A percentile compares a stretch with the other conserved stretches of the same genome.
phyloP scores from a whole-genome alignment of 2,888 invertebrate genomes.

The Pseudoips prasinana region DNA sequence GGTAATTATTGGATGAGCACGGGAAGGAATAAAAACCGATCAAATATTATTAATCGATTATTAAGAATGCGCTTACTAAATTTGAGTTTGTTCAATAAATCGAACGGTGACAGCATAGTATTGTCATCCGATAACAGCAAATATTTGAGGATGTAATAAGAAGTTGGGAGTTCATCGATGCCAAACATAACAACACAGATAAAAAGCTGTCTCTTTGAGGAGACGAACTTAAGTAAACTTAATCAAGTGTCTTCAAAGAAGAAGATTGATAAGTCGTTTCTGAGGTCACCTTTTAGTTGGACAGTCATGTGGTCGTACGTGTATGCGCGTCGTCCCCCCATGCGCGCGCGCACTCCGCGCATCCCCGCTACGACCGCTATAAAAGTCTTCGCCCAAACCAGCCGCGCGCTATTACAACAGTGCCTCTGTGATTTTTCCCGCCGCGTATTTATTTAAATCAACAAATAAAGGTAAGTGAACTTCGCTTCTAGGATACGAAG shows the following conservation, averaged over 20 bases:
- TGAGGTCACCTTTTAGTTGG: conserved; percentile 40
- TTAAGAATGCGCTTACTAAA: too few species aligned
- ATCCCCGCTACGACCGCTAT: conserved; percentile 76
- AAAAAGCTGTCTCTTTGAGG: too few species aligned
- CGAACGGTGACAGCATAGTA: too few species aligned
- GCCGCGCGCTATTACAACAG: conserved; percentile 81
- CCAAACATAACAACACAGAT: too few species aligned
- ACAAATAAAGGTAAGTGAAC: conserved; percentile 71
- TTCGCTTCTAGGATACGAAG: conserved; percentile 42
- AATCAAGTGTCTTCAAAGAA: conserved; percentile 15
- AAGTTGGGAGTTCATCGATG: background rate
- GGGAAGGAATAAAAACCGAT: too few species aligned
- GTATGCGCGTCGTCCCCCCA: conserved; percentile 50
- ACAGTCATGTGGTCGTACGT: conserved; percentile 38
- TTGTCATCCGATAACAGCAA: too few species aligned
- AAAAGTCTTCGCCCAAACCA: conserved; percentile 71
- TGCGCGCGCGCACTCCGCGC: conserved; percentile 47
- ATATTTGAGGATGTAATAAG: too few species aligned
- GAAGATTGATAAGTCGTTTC: conserved; percentile 28
- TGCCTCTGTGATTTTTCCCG: conserved; percentile 78
- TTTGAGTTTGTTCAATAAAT: too few species aligned
- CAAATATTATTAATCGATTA: too few species aligned
- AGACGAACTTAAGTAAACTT: background rate
- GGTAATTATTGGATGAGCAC: too few species aligned
- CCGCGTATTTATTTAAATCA: conserved; percentile 65